phyloP scores from a whole-genome alignment of 1,140 invertebrate genomes.

The Scaptomyza montana region DNA sequence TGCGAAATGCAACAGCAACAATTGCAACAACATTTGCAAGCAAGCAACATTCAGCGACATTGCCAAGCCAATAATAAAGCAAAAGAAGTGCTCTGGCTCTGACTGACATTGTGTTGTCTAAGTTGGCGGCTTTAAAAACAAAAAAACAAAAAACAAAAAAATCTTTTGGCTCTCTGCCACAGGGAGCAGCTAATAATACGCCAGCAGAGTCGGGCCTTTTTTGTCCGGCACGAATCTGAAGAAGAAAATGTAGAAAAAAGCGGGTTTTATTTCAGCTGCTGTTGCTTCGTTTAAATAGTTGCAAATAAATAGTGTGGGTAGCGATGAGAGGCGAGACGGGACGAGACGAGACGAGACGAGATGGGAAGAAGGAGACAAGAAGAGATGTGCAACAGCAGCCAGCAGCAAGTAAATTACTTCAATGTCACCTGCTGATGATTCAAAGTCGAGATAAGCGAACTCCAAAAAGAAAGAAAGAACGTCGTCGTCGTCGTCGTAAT shows the following conservation, averaged over 20 bases:
- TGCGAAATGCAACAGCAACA: constrained; percentile 74
- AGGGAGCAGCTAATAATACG: constrained; percentile 72
- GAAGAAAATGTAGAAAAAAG: constrained; percentile 30
- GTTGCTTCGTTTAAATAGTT: constrained; percentile 71
- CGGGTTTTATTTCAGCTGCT: constrained; percentile 12
- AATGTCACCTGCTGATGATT: constrained; percentile 81
- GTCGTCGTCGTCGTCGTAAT: constrained; percentile 18
- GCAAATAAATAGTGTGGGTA: constrained; percentile 82
- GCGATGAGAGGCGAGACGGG: constrained; percentile 41
- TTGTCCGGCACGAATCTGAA: constrained; percentile 52
- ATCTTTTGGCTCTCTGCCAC: constrained; percentile 40
- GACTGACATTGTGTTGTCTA: constrained; percentile 66
- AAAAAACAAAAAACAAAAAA: not conserved
- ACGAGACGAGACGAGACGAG: too few species aligned
- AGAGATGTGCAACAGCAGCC: constrained; percentile 55
- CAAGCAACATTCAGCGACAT: constrained; percentile 54
- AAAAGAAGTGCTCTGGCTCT: constrained; percentile 77
- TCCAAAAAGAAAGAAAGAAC: constrained; percentile 62
- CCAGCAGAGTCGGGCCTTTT: constrained; percentile 49
- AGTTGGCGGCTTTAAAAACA: constrained; percentile 23
- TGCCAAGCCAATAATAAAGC: constrained; percentile 77
- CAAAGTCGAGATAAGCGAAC: constrained; percentile 70
- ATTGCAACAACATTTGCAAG: constrained; percentile 25
- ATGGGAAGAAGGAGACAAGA: not conserved
- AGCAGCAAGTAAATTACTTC: constrained; percentile 81